Evolutionary conservation across 2,888 invertebrate species (phyloP), one percentile per base, ranked within the genome.

Genomic region (Pterobdella sp.): DNA sequence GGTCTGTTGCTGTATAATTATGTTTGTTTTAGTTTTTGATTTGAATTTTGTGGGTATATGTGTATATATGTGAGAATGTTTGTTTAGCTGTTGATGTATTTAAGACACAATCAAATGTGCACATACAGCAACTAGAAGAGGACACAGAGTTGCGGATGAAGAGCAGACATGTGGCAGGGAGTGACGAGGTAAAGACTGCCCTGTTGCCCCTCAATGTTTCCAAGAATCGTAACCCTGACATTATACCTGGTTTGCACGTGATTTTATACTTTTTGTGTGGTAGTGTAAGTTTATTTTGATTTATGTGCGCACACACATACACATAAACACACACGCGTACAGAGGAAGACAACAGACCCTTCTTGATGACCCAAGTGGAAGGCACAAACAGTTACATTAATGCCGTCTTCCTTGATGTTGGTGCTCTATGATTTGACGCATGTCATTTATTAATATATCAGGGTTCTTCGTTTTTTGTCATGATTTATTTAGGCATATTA

Each of bases 341-440:
- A 76, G 77, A 77, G 29, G 78, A 78, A 73, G 37, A 74, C 29
- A 74, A 76, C 66, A 75, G 78, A 34, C 78, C 78, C 3, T 78
- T 77, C 72, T 68, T 78, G 56, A 77, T 77, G 77, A 77, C 77
- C 22, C 68, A 75, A 35, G 78, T 78, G 14, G 77, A 77, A 32
- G 78, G 78, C 14, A 77, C 77, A n/a, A 78, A 78, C 68, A 77
- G 78, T 71, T 78, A 78, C 76, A 78, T 78, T 70, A 78, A 78
- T 68, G 78, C 78, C 14, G 77, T 78, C 31, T 77, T 78, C 74
- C 69, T 78, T 2, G 77, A 78, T 73, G 78, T 78, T 74, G 74
- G 78, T 75, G n/a, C 1, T 34, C 4, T 18, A 18, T 10, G 26
- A 14, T 64, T 29, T 64, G 14, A n/a, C n/a, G n/a, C n/a, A n/a